Evolutionary conservation across 2,113 vertebrate genomes (phyloP).

Genomic region (Aegithalos caudatus): DNA sequence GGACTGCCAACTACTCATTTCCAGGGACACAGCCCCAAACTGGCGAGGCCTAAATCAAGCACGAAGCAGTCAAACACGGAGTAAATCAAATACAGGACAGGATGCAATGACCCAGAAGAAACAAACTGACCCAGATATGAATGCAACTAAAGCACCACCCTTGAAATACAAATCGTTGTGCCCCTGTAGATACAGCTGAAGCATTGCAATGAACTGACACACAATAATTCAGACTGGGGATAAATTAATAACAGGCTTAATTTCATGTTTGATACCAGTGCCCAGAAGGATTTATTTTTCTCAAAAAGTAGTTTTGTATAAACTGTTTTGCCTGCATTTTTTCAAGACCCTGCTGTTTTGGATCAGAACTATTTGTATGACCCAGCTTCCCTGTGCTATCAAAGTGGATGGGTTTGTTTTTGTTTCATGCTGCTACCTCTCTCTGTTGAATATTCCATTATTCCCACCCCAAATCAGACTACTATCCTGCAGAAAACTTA

Average conservation of each 20-base stretch:
- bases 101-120: constrained; percentile 48
- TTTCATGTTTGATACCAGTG: neutral
- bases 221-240: constrained; percentile 51
- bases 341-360: neutral
- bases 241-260: constrained; percentile 75
- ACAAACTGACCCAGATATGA: neutral
- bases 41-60: neutral
- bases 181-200: neutral
- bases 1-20: neutral
- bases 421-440: neutral
- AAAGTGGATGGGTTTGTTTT: neutral
- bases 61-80: neutral
- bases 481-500: neutral
- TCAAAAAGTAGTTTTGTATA: neutral
- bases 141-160: neutral
- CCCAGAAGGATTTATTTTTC: neutral
- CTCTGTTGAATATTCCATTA: neutral
- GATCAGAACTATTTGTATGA: accelerated
- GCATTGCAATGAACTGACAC: neutral
- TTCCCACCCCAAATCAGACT: neutral
- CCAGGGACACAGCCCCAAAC: constrained; percentile 30
- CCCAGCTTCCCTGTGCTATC: neutral
- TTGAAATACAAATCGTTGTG: neutral
- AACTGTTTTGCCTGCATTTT: neutral
- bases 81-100: constrained; percentile 6